A percentile compares a stretch with the other conserved stretches of the same genome.
Evolutionary conservation across 2,113 vertebrate genomes (phyloP).

Genomic region (Cyprinus carpio): DNA sequence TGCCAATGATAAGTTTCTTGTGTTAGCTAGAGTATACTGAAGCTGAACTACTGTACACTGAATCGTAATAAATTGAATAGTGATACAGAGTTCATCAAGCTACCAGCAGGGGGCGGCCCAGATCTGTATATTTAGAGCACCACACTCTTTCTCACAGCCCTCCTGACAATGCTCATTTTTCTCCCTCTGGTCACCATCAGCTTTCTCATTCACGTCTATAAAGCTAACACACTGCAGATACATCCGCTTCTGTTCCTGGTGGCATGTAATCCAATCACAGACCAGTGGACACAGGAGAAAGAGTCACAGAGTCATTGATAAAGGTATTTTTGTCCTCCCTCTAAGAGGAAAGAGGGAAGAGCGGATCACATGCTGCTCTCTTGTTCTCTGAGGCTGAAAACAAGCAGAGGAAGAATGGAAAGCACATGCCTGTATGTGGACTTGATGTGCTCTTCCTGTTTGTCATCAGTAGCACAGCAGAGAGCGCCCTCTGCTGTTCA

Average conservation of each 20-base stretch:
- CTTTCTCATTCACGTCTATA: background rate
- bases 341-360: background rate
- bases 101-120: slow-evolving; percentile 25
- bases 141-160: slow-evolving; percentile 6
- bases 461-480: background rate
- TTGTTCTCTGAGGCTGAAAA: slow-evolving; percentile 27
- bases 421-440: slow-evolving; percentile 26
- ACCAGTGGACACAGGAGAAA: background rate
- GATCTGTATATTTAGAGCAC: background rate
- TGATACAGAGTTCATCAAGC: background rate
- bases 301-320: background rate
- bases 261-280: background rate
- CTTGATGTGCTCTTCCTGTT: slow-evolving; percentile 41
- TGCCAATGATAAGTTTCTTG: background rate
- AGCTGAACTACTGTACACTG: background rate
- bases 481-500: slow-evolving; percentile 66
- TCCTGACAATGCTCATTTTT: background rate
- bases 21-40: background rate
- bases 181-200: background rate
- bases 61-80: background rate
- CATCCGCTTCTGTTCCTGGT: background rate
- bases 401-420: background rate
- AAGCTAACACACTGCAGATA: background rate
- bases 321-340: slow-evolving; percentile 1
- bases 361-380: background rate